Base-by-base conservation (phyloP, 2,113 vertebrate species). In the Charina bottae region DNA sequence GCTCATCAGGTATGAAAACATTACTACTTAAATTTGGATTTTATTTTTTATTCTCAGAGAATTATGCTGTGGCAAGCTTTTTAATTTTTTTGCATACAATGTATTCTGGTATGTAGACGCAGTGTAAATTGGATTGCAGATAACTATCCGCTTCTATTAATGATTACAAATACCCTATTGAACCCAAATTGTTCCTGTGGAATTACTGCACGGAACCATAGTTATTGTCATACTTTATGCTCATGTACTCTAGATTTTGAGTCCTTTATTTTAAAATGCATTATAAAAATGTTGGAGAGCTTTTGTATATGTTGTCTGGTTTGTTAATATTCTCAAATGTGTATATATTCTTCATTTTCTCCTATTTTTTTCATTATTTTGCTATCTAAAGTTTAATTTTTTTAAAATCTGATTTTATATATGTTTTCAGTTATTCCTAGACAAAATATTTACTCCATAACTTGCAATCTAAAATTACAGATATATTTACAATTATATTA, bases 1-100 rank as follows among this genome's bases (percentile, higher is more conserved):
- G 99, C 99, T 94, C 99, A 99, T 96, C 99, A 99, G 99, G 99
- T 99, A 97, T 88, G 95, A 95, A 89, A 88, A 90, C 24, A 19
- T 19, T 54, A 24, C 56, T 92, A 15, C n/a, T 85, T 84, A 62
- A 42, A 24, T 85, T 37, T 24, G n/a, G 3, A 7, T 59, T 6
- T 26, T 1, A 26, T 15, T 17, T 37, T 19, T 56, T 53, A 60
- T 46, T 28, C 17, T 19, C 68, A 37, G 33, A 37, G 33, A 9
- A 68, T n/a, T 68, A 68, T 15, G 6, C 17, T 78, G 37, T 37
- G 68, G 64, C 28, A 68, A n/a, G 4, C 15, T 37, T 72, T 21
- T 37, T 58, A 58, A 6, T 17, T 72, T 37, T 78, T 72, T 78
- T 72, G n/a, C 33, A 37, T 78, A 37, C 15, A 78, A 4, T 72